Conservation (phyloP, 2,888 invertebrate species). For the Litoditis marina region DNA sequence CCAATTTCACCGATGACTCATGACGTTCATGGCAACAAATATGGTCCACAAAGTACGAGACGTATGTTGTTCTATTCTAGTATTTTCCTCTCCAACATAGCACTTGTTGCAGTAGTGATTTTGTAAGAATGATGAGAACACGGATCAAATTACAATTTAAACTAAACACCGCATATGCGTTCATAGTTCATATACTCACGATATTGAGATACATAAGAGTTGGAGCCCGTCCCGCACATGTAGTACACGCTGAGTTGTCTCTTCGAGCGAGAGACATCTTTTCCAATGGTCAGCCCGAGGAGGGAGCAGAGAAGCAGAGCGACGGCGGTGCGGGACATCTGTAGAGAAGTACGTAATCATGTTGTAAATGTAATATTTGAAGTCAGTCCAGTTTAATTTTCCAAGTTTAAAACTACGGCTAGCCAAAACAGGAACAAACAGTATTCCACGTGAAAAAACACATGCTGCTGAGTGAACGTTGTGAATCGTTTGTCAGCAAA, state of each 20-base stretch:
- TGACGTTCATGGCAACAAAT: too few relatives aligned
- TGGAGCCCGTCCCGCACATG: constrained; percentile 38
- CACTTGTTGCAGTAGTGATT: not conserved
- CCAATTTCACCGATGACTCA: too few relatives aligned
- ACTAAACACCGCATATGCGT: too few relatives aligned
- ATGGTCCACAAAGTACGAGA: too few relatives aligned
- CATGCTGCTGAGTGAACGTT: too few relatives aligned
- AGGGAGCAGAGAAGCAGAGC: not conserved
- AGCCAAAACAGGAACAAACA: constrained; percentile 9
- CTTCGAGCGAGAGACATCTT: constrained; percentile 35
- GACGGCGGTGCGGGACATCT: not conserved
- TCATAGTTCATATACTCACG: too few relatives aligned
- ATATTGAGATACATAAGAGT: constrained; percentile 27
- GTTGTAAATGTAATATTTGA: not conserved
- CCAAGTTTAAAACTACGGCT: constrained; percentile 2
- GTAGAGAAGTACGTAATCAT: not conserved
- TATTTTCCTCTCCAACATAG: not conserved
- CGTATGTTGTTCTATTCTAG: not conserved
- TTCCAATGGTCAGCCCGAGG: constrained; percentile 12
- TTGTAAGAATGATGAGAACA: not conserved
- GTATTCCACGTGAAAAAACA: too few relatives aligned
- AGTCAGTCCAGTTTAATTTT: not conserved
- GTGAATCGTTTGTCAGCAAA: too few relatives aligned
- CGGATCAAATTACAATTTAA: not conserved
- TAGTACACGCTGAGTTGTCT: constrained; percentile 38